Conservation (phyloP, 2,113 vertebrate species). For the Terrapene triunguis region DNA sequence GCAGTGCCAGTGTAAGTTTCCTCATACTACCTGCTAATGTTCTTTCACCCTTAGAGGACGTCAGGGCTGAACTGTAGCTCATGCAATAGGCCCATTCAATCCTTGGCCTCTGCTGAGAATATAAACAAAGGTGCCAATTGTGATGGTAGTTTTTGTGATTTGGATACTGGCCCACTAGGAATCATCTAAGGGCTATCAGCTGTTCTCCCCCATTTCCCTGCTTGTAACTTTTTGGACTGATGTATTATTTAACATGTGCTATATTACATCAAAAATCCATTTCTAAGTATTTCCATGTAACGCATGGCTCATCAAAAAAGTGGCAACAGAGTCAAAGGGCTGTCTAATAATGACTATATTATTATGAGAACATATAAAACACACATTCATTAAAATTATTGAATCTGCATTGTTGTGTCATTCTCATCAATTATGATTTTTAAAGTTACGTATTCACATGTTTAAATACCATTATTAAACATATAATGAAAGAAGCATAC, state of each 20-base stretch:
- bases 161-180: neutral
- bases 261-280: neutral
- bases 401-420: neutral
- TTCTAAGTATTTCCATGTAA: neutral
- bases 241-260: neutral
- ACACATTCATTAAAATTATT: neutral
- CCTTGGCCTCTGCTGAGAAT: neutral
- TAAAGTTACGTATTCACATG: neutral
- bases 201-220: neutral
- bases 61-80: neutral
- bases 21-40: neutral
- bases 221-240: neutral
- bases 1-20: neutral
- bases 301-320: neutral
- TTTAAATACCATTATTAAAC: neutral
- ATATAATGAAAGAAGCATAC: conserved; percentile 79
- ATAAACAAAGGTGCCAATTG: neutral
- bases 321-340: neutral
- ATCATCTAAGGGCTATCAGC: neutral
- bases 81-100: neutral
- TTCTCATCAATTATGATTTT: neutral
- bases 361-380: neutral
- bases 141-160: neutral
- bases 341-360: neutral
- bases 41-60: neutral